Conservation (phyloP, 2,888 invertebrate genomes). For the Arrhopalites spinosus region DNA sequence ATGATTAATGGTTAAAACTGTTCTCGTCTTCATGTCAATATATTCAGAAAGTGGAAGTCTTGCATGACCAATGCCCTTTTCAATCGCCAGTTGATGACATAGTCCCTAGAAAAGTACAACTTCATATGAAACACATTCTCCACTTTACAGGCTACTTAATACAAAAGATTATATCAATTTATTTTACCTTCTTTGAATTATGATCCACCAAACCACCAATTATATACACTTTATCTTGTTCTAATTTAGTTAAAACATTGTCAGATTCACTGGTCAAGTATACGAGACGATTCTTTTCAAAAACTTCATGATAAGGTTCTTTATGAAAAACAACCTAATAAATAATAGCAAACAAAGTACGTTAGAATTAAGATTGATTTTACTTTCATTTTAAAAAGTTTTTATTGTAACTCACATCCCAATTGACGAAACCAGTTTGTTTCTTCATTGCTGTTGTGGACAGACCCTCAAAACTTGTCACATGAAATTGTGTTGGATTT, state of each 20-base stretch:
- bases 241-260: slow-evolving; percentile 73
- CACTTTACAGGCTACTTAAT: background rate
- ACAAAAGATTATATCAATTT: background rate
- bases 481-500: slow-evolving; percentile 79
- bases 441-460: slow-evolving; percentile 75
- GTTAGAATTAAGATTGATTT: background rate
- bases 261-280: slow-evolving; percentile 95
- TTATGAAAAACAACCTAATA: slow-evolving; percentile 72
- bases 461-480: slow-evolving; percentile 78
- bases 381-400: background rate
- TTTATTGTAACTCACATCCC: slow-evolving; percentile 87
- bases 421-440: slow-evolving; percentile 86
- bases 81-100: slow-evolving; percentile 79
- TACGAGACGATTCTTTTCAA: slow-evolving; percentile 77
- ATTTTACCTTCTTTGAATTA: slow-evolving; percentile 82
- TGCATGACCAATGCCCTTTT: slow-evolving; percentile 78
- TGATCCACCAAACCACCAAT: slow-evolving; percentile 97
- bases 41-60: slow-evolving; percentile 87
- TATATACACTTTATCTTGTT: slow-evolving; percentile 81
- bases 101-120: slow-evolving; percentile 68
- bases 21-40: slow-evolving; percentile 87
- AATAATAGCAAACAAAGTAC: slow-evolving; percentile 28
- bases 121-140: background rate
- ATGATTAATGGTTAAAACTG: slow-evolving; percentile 94
- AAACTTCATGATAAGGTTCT: slow-evolving; percentile 71